Base-by-base conservation (phyloP, 2,113 vertebrate species). In the Hyaena hyaena region DNA sequence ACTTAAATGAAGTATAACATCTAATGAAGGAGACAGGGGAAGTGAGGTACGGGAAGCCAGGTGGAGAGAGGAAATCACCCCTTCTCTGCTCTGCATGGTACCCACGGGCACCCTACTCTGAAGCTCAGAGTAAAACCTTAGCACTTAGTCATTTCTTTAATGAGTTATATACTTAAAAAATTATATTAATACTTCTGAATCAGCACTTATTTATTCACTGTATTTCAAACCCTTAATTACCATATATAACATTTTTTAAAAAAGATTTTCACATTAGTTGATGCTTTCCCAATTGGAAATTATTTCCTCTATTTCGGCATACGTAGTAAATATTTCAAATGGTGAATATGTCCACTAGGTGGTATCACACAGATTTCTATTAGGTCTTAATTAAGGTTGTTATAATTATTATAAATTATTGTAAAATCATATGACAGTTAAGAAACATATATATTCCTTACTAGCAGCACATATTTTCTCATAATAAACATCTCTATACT, bases 391-490 rank as follows among this genome's bases (percentile, higher is more conserved):
- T 89, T 80, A 80, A 93, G 92, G 35, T 88, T 86, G 45, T 80
- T 88, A 76, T 31, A 95, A 88, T 69, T n/a, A 77, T 76, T 79
- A 77, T 87, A 71, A 82, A 66, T 74, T 81, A 95, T 33, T 90
- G 4, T 89, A 71, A 92, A 84, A 43, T 81, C 69, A 77, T 21
- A 83, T 77, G 73, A 19, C 16, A 66, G 12, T 71, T 83, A 83
- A 80, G 21, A 96, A 88, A 80, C 11, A 35, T 74, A 28, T 0
- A 15, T 88, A 68, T 81, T 73, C 31, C n/a, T 90, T 81, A 23
- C 28, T 91, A 35, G 82, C 1, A 88, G 2, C 15, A 87, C 9
- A 35, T 31, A 50, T 71, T 94, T 94, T 86, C 55, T 71, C 88
- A 93, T 81, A 97, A 93, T 74, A 53, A 91, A 73, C 45, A 95